phyloP scores from a whole-genome alignment of 1,140 invertebrate genomes.

The Portunus trituberculatus region DNA sequence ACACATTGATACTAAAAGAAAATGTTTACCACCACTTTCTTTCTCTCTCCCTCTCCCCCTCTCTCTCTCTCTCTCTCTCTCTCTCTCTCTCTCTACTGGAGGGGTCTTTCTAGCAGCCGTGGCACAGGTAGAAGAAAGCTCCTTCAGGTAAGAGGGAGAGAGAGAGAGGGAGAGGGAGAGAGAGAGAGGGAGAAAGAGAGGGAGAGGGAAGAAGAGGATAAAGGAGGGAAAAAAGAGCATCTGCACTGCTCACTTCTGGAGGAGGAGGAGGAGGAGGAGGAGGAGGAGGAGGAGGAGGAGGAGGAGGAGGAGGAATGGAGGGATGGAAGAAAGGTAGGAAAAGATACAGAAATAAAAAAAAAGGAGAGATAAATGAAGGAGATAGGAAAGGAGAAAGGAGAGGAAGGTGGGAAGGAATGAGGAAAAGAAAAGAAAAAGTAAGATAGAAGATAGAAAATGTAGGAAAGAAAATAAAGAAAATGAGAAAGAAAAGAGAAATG shows the following conservation, averaged over 20 bases:
- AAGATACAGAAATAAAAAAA: background rate
- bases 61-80: too few species aligned
- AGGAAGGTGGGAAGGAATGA: background rate
- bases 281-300: background rate
- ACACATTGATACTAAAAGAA: too few species aligned
- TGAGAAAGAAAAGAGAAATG: background rate
- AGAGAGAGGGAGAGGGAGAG: background rate
- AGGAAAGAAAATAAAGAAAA: too few species aligned
- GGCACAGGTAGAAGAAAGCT: too few species aligned
- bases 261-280: background rate
- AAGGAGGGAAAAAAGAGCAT: background rate
- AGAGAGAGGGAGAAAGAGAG: conserved; percentile 46
- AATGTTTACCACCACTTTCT: too few species aligned
- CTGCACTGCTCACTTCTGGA: background rate
- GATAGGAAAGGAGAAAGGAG: background rate
- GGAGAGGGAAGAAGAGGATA: conserved; percentile 35
- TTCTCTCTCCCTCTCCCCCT: too few species aligned
- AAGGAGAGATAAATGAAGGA: background rate
- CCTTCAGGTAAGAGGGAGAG: background rate
- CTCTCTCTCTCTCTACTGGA: too few species aligned
- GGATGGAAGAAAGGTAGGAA: background rate
- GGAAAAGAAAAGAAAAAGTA: background rate
- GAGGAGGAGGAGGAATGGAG: background rate
- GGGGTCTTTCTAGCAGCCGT: too few species aligned
- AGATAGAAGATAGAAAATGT: too few species aligned